phyloP scores from a whole-genome alignment of 2,888 invertebrate species.

The Heliconius aoede region DNA sequence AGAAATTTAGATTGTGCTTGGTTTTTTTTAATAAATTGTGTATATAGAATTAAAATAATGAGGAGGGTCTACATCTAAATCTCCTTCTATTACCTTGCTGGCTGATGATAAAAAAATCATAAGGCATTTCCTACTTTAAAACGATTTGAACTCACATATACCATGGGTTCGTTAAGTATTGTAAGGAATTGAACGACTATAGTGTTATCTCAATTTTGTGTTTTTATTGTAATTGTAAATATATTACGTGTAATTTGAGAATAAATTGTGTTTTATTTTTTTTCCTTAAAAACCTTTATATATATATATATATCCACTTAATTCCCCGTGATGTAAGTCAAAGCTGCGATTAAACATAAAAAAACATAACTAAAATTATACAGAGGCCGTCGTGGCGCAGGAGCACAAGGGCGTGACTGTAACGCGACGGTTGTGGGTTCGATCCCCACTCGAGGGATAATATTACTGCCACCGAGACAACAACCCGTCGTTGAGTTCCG shows the following conservation, averaged over 20 bases:
- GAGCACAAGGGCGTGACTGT: no score
- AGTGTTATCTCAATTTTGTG: slow-evolving; percentile 30
- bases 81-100: neutral
- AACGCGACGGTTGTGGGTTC: no score
- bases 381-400: no score
- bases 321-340: no score
- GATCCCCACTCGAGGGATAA: no score
- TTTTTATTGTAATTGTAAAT: slow-evolving; percentile 46
- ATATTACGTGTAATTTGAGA: slow-evolving; percentile 36
- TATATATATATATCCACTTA: no score
- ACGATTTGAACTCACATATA: neutral
- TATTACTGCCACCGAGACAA: no score
- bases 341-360: no score
- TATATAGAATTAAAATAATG: neutral
- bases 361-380: no score
- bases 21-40: neutral
- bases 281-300: neutral
- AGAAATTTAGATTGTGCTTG: no score
- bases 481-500: no score
- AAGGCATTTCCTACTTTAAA: neutral
- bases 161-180: neutral
- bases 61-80: neutral
- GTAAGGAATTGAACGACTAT: neutral
- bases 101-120: no score
- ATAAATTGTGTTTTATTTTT: slow-evolving; percentile 24